Conservation (phyloP, 2,113 vertebrate genomes). For the Benitochromis conjunctus region DNA sequence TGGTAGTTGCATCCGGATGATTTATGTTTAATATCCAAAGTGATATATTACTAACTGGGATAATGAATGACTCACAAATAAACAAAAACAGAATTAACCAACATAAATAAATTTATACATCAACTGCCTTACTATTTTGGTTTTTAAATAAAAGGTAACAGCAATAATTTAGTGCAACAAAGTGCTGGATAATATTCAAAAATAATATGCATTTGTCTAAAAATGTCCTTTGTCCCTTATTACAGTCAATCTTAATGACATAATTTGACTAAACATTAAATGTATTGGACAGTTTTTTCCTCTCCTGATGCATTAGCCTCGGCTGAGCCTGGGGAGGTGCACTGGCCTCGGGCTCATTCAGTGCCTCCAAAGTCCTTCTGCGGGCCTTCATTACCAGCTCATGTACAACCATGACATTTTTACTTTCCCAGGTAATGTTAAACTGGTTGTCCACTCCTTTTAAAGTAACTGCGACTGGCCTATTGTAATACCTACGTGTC, state of each 20-base stretch:
- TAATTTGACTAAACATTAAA: neutral
- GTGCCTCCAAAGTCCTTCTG: neutral
- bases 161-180: neutral
- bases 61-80: neutral
- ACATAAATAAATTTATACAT: neutral
- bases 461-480: neutral
- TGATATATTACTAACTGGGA: neutral
- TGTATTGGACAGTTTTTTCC: neutral
- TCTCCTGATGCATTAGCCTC: accelerated
- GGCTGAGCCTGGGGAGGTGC: neutral
- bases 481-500: slow-evolving; percentile 7
- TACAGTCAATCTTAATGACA: neutral
- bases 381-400: neutral
- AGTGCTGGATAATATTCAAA: neutral
- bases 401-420: neutral
- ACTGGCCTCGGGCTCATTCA: neutral
- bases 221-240: neutral
- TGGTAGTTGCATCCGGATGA: neutral
- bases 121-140: neutral
- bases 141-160: neutral
- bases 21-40: neutral
- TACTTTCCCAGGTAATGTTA: slow-evolving; percentile 3
- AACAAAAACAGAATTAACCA: neutral
- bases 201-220: neutral
- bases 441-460: slow-evolving; percentile 12